A percentile compares a stretch with the other conserved stretches of the same genome.
phyloP scores from a whole-genome alignment of 2,113 vertebrate genomes.

The Podarcis raffonei region DNA sequence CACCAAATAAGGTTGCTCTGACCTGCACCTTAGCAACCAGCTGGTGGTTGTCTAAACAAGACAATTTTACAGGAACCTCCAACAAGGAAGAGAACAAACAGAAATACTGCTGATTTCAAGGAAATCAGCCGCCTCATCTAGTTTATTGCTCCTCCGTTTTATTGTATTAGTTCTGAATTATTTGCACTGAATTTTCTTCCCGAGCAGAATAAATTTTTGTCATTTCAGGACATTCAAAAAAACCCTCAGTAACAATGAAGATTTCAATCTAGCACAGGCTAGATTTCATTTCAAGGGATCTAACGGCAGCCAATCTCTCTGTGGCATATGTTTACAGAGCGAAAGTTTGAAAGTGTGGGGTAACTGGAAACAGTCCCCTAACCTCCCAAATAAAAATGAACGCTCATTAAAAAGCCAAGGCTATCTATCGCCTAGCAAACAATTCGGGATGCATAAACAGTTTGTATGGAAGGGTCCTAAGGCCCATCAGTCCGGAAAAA shows the following conservation, averaged over 20 bases:
- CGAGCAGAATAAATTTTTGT: too few relatives aligned
- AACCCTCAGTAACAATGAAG: background rate
- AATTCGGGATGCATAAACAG: too few relatives aligned
- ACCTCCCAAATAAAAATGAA: too few relatives aligned
- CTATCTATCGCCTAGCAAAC: too few relatives aligned
- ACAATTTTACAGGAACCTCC: background rate
- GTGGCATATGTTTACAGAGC: background rate
- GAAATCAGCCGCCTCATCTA: background rate
- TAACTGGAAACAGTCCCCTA: too few relatives aligned
- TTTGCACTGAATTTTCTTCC: background rate
- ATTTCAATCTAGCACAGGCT: background rate
- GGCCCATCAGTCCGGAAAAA: too few relatives aligned
- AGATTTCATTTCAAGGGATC: background rate
- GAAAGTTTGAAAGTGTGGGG: background rate
- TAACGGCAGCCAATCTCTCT: background rate
- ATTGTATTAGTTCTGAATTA: background rate
- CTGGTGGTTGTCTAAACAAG: slow-evolving; percentile 22
- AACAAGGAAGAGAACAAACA: background rate
- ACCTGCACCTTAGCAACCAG: slow-evolving; percentile 13
- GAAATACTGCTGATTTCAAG: background rate
- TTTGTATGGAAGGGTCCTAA: too few relatives aligned
- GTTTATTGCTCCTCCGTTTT: too few relatives aligned
- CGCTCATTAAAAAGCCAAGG: too few relatives aligned
- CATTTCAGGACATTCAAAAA: too few relatives aligned
- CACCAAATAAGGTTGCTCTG: background rate